phyloP scores from a whole-genome alignment of 2,888 invertebrate genomes.

The Patella pellucida region DNA sequence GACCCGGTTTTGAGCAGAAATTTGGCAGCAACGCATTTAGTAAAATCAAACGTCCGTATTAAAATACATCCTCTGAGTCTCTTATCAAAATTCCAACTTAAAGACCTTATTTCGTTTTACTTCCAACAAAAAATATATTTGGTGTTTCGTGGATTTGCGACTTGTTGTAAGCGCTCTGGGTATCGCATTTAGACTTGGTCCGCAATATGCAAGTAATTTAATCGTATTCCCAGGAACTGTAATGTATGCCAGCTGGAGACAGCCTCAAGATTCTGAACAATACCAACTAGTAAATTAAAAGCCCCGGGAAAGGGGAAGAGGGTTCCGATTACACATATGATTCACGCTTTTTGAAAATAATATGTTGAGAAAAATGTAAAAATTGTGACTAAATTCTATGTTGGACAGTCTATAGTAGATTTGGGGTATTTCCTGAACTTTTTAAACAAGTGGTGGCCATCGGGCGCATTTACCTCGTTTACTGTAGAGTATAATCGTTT shows the following conservation, averaged over 20 bases:
- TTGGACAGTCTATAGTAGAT: neutral
- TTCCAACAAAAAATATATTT: neutral
- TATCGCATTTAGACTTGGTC: slow-evolving; percentile 1
- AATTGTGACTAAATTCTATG: slow-evolving; percentile 5
- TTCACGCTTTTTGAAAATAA: slow-evolving; percentile 19
- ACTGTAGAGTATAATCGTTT: slow-evolving; percentile 25
- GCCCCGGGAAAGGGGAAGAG: slow-evolving; percentile 23
- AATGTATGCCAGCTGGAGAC: slow-evolving; percentile 24
- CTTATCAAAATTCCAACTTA: neutral
- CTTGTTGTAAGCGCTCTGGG: slow-evolving; percentile 5
- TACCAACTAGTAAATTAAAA: slow-evolving; percentile 24
- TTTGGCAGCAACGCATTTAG: neutral
- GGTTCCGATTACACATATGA: slow-evolving; percentile 20
- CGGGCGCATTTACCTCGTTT: slow-evolving; percentile 19
- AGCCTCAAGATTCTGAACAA: slow-evolving; percentile 19
- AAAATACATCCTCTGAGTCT: neutral
- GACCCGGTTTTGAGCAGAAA: neutral
- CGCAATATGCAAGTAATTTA: slow-evolving; percentile 27
- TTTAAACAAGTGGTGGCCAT: slow-evolving; percentile 7
- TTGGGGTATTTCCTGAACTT: neutral
- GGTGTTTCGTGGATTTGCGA: neutral
- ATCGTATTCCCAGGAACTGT: slow-evolving; percentile 25
- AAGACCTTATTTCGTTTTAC: neutral
- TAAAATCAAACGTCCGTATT: neutral
- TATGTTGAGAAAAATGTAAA: slow-evolving; percentile 16